phyloP scores from a whole-genome alignment of 2,888 invertebrate genomes.

The Ophion ventricosus region DNA sequence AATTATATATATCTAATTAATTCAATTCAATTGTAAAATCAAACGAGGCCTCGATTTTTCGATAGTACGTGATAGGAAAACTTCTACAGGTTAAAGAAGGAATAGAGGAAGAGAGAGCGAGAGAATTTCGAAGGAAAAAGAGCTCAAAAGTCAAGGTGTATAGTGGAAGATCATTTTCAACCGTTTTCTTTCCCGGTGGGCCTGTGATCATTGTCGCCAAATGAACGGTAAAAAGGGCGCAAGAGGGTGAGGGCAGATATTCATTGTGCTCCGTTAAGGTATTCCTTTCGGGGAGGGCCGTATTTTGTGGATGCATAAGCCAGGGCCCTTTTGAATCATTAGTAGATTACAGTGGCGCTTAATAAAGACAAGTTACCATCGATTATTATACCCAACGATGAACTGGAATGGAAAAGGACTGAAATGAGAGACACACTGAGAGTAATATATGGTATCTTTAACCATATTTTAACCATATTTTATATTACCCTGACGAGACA shows the following conservation, averaged over 20 bases:
- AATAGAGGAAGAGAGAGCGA: background rate
- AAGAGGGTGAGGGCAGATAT: slow-evolving; percentile 33
- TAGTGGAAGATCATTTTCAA: slow-evolving; percentile 19
- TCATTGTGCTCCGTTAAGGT: slow-evolving; percentile 47
- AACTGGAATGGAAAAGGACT: too few species aligned
- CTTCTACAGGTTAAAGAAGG: background rate
- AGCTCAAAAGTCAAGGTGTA: slow-evolving; percentile 12
- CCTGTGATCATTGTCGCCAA: slow-evolving; percentile 41
- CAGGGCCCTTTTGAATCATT: too few species aligned
- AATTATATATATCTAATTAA: slow-evolving; percentile 17
- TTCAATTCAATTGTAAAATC: slow-evolving; percentile 14
- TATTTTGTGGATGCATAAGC: too few species aligned
- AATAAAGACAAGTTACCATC: too few species aligned
- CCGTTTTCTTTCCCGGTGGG: slow-evolving; percentile 27
- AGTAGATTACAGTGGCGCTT: too few species aligned
- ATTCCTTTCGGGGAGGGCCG: too few species aligned
- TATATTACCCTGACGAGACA: too few species aligned
- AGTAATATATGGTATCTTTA: too few species aligned
- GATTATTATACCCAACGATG: too few species aligned
- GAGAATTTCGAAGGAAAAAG: background rate
- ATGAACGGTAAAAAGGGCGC: slow-evolving; percentile 46
- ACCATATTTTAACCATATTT: too few species aligned
- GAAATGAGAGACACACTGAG: too few species aligned
- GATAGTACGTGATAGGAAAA: background rate
- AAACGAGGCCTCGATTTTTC: background rate